Evolutionary conservation across 2,113 vertebrate genomes (phyloP).

Genomic region (Prionailurus bengalensis): DNA sequence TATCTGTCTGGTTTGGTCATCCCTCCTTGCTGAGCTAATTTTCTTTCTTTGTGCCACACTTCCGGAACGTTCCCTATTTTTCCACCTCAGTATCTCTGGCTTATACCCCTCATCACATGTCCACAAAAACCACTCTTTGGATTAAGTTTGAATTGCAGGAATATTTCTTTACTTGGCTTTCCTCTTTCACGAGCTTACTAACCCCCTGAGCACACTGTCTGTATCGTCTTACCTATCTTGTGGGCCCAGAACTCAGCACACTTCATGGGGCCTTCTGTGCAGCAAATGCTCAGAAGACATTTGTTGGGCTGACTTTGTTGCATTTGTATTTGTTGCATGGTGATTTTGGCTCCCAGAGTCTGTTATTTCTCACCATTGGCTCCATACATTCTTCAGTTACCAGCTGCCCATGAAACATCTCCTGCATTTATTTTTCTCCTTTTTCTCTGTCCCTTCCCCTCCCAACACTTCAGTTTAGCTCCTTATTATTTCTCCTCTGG

Average conservation of each 20-base stretch:
- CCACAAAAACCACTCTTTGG: neutral
- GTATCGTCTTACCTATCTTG: neutral
- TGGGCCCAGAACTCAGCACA: neutral
- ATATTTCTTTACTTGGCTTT: neutral
- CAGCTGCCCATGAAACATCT: neutral
- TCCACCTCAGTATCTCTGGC: neutral
- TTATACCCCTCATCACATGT: neutral
- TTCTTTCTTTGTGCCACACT: neutral
- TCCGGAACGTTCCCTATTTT: neutral
- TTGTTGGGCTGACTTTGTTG: neutral
- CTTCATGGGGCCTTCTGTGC: neutral
- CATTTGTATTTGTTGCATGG: fast-evolving
- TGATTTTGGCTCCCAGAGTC: neutral
- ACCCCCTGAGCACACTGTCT: neutral
- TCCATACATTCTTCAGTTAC: neutral
- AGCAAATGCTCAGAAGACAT: neutral
- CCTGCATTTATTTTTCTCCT: neutral
- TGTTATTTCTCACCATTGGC: neutral
- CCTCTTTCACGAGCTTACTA: neutral
- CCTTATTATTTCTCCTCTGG: neutral
- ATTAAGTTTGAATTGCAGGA: neutral
- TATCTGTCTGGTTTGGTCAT: neutral
- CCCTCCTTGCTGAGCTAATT: neutral
- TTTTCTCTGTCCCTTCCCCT: neutral
- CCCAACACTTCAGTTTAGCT: neutral